These are phyloP conservation scores for Hyles vespertilio DNA, from an alignment of 1,140 invertebrate species.

Conservation along the genomic window DNA sequence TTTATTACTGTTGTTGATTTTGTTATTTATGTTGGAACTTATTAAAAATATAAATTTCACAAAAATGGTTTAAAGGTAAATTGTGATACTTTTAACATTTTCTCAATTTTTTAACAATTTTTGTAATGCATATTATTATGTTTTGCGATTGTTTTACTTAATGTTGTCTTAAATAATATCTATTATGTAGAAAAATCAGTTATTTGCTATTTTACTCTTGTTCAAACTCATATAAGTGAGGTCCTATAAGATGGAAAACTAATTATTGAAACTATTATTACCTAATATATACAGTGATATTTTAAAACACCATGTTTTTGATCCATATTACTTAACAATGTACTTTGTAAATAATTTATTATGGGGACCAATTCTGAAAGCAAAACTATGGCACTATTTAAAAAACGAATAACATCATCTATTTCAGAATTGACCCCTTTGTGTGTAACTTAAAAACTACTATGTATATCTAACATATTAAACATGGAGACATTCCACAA, in stretches of 20 bases:
- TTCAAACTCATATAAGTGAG: too few relatives aligned
- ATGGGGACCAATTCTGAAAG: constrained; percentile 1
- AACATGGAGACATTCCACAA: constrained; percentile 20
- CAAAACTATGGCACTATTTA: neutral
- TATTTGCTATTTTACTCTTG: too few relatives aligned
- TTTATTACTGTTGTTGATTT: constrained; percentile 4
- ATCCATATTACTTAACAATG: constrained; percentile 2
- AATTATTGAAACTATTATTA: constrained; percentile 1
- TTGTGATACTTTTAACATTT: too few relatives aligned
- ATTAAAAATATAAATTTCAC: neutral
- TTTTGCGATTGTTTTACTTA: too few relatives aligned
- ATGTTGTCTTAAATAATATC: too few relatives aligned
- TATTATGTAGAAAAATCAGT: too few relatives aligned
- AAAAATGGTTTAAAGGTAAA: neutral
- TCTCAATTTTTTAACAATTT: too few relatives aligned
- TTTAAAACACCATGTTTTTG: constrained; percentile 13
- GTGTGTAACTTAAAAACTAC: neutral
- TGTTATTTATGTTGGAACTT: constrained; percentile 3
- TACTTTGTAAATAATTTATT: constrained; percentile 12
- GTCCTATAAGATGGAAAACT: neutral
- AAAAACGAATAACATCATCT: constrained; percentile 3
- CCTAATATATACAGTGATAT: constrained; percentile 13
- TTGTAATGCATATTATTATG: too few relatives aligned
- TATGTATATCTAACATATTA: neutral
- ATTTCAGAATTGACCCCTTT: too few relatives aligned